Base-by-base conservation (phyloP, 2,888 invertebrate genomes). In the Cylloceria caligata region DNA sequence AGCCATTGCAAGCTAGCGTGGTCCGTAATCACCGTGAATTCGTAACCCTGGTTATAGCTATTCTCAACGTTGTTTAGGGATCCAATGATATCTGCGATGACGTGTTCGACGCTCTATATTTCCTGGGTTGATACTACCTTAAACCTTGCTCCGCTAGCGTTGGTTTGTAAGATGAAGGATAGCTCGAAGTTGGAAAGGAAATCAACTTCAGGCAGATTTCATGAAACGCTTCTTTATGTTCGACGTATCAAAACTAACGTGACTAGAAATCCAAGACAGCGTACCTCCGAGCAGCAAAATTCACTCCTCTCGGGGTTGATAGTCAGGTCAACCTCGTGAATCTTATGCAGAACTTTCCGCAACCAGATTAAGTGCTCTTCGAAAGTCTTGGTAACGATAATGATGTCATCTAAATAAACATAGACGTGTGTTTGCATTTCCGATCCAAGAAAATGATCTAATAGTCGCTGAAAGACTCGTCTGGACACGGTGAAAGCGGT, bases 401-500 rank as follows among this genome's bases (percentile, higher is more conserved):
- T 47, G 0, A 47, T 47, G 3, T 47, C 47, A 6, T 47, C 47
- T 0, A 47, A 19, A 16, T 47, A 19, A 6, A 19, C 47, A 19
- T 19, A 47, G 5, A 19, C 47, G 47, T 47, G 19, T 1, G 47
- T 5, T 9, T 47, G 42, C 42, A 42, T n/a, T 42, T 42, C 42
- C 13, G 42, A n/a, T 0, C 42, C 42, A 0, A 42, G 11, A 3
- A 42, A n/a, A 2, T n/a, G 42, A n/a, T 42, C 42, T 13, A 42
- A 13, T n/a, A 42, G 13, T 11, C 42, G 42, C n/a, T 42, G 90
- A 68, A 85, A 90, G 1, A 88, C 89, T 30, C 84, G 69, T 4
- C 81, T 80, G 0, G 89, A 88, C 0, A 89, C 85, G 0, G 86
- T 86, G 55, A 89, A 90, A 1, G 90, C 89, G 4, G 90, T 90